A percentile compares a stretch with the other conserved stretches of the same genome.
Conservation (phyloP, 2,797 vertebrate species). For the Eurystomus glaucurus region DNA sequence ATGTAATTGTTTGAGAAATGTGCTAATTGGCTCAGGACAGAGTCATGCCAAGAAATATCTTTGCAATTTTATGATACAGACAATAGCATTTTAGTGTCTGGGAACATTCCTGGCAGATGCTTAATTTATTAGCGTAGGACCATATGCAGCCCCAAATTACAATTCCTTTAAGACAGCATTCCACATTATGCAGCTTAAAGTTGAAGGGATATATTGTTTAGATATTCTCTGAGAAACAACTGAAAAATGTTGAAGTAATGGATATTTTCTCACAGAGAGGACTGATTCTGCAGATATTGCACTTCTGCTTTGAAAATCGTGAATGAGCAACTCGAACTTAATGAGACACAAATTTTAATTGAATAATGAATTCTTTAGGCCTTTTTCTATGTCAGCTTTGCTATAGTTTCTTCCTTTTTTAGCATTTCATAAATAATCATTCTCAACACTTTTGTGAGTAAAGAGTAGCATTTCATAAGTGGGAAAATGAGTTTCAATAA, state of each 20-base stretch:
- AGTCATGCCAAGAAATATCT: neutral
- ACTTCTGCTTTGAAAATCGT: constrained; percentile 39
- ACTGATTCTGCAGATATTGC: constrained; percentile 27
- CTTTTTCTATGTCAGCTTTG: neutral
- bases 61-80: neutral
- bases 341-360: neutral
- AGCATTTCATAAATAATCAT: neutral
- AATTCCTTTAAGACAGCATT: constrained; percentile 19
- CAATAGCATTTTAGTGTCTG: constrained; percentile 2
- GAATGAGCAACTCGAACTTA: neutral
- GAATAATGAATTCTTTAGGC: constrained; percentile 11
- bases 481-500: neutral
- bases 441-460: neutral
- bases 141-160: neutral
- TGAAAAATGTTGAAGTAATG: constrained; percentile 34
- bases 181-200: neutral
- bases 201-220: constrained; percentile 14
- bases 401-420: neutral
- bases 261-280: constrained; percentile 29
- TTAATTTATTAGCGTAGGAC: constrained; percentile 19
- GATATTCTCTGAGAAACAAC: constrained; percentile 52
- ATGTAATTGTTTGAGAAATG: neutral
- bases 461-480: neutral
- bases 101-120: neutral
- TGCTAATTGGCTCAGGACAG: neutral